Percentiles rank a stretch among this genome's conserved stretches.
These are phyloP conservation scores for Pluvianellus socialis DNA, from an alignment of 2,113 vertebrate species.

Conservation along the genomic window DNA sequence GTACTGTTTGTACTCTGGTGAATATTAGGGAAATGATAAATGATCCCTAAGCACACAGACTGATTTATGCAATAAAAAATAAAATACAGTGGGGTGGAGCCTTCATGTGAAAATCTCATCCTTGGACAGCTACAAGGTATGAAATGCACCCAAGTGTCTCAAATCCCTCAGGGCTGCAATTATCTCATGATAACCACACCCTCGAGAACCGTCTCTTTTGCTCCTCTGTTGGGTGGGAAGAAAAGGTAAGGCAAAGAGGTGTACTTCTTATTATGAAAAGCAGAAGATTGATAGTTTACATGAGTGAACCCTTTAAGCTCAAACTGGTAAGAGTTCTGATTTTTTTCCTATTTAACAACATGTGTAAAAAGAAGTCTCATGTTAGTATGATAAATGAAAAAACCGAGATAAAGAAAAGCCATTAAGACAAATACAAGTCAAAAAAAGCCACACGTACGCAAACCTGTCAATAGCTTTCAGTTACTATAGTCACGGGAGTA, in stretches of 20 bases:
- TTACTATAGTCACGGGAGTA: background rate
- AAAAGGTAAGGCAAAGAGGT: background rate
- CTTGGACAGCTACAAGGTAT: conserved; percentile 30
- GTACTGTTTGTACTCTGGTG: conserved; percentile 25
- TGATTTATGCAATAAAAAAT: conserved; percentile 46
- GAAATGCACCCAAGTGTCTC: conserved; percentile 35
- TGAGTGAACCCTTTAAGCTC: background rate
- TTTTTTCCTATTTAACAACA: background rate
- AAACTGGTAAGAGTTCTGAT: background rate
- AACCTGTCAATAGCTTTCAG: background rate
- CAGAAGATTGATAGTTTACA: background rate
- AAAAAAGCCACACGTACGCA: background rate
- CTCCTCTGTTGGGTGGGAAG: background rate
- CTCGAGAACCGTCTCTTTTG: background rate
- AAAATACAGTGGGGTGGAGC: background rate
- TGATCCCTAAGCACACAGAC: background rate
- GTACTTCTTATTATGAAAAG: background rate
- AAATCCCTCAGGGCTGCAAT: background rate
- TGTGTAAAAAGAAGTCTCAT: background rate
- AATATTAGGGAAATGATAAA: conserved; percentile 51
- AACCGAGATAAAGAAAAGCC: background rate
- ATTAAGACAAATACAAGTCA: background rate
- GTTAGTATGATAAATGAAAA: background rate
- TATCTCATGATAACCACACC: conserved; percentile 44
- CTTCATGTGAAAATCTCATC: conserved; percentile 24